A percentile compares a stretch with the other conserved stretches of the same genome.
These are phyloP conservation scores for Hydrophis major DNA, from an alignment of 2,797 vertebrate genomes.

Conservation along the genomic window DNA sequence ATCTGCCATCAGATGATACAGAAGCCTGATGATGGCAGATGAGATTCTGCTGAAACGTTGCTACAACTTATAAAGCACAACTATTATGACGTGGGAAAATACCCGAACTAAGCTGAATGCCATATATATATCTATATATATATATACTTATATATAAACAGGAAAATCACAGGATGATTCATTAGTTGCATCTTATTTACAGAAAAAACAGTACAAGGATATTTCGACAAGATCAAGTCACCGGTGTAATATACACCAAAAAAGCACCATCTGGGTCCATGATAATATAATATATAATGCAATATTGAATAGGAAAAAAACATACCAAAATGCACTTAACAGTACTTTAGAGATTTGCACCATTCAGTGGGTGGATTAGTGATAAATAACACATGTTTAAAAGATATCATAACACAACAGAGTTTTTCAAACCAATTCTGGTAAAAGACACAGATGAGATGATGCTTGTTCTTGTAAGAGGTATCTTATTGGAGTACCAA, in stretches of 20 bases:
- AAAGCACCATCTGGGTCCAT: neutral
- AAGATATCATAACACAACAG: rapidly evolving
- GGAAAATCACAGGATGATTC: conserved; percentile 26
- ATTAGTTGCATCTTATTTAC: conserved; percentile 52
- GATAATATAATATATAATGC: neutral
- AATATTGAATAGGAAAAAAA: too few relatives aligned
- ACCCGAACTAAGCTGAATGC: too few relatives aligned
- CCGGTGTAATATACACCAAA: conserved; percentile 69
- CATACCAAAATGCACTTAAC: neutral
- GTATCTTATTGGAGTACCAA: neutral
- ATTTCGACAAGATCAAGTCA: conserved; percentile 57
- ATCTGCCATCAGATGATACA: too few relatives aligned
- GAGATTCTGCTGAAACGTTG: too few relatives aligned
- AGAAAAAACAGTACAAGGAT: conserved; percentile 46
- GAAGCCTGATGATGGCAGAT: too few relatives aligned
- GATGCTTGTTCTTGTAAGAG: neutral
- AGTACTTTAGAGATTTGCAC: neutral
- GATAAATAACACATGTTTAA: rapidly evolving
- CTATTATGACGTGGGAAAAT: too few relatives aligned
- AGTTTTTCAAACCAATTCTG: neutral
- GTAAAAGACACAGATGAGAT: neutral
- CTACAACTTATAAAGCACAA: too few relatives aligned
- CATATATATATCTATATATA: conserved; percentile 14
- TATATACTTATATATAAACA: conserved; percentile 9
- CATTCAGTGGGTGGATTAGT: conserved; percentile 10